These are phyloP conservation scores for Myotis yumanensis DNA, from an alignment of 2,113 vertebrate genomes.

Conservation along the genomic window DNA sequence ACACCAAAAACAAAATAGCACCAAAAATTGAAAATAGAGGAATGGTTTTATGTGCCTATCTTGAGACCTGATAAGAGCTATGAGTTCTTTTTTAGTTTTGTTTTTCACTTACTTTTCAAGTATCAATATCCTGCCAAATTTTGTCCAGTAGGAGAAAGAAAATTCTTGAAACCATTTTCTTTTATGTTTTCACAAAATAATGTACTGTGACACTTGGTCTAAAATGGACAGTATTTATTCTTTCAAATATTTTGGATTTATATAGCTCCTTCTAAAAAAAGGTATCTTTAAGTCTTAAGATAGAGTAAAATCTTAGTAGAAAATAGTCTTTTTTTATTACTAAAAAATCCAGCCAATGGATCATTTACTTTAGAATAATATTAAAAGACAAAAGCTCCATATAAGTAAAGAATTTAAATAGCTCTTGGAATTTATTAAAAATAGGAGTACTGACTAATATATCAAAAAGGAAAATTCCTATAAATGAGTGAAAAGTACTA, in stretches of 20 bases:
- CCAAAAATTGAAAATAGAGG: not conserved
- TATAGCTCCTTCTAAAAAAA: conserved; percentile 10
- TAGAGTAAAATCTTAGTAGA: not conserved
- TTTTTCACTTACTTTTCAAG: not conserved
- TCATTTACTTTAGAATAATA: conserved; percentile 41
- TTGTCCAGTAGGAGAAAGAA: not conserved
- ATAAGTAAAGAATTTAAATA: conserved; percentile 38
- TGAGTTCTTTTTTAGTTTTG: not conserved
- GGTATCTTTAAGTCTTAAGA: not conserved
- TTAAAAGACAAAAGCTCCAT: conserved; percentile 7
- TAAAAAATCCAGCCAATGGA: not conserved
- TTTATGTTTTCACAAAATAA: conserved; percentile 8
- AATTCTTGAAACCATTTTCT: conserved; percentile 34
- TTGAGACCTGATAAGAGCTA: not conserved
- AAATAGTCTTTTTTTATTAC: not conserved
- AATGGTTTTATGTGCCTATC: not conserved
- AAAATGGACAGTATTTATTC: conserved; percentile 10
- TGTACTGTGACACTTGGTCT: not conserved
- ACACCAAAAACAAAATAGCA: not conserved
- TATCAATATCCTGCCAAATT: not conserved
- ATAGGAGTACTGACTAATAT: conserved; percentile 13
- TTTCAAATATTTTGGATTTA: conserved; percentile 17
- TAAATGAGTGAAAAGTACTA: conserved; percentile 51
- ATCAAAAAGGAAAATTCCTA: conserved; percentile 54
- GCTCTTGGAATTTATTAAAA: conserved; percentile 46